Evolutionary conservation across 1,140 invertebrate species (phyloP).

Genomic region (Aphis craccivora): DNA sequence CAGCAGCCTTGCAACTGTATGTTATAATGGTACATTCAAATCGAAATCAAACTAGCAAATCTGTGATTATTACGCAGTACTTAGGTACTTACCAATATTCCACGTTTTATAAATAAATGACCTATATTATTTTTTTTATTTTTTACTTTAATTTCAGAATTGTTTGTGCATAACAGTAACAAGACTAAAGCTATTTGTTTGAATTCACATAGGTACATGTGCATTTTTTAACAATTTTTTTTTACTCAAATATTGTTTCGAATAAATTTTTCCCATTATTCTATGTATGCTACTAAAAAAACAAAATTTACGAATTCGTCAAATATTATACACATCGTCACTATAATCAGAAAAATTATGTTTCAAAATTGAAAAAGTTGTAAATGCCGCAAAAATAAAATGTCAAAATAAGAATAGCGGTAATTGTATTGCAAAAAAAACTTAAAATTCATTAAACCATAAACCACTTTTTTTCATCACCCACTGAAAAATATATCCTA

Average conservation of each 20-base stretch:
- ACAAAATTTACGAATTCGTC: neutral
- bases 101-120: neutral
- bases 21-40: neutral
- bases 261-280: neutral
- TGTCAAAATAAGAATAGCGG: slow-evolving; percentile 67
- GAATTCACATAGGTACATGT: neutral
- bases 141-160: neutral
- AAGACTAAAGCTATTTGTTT: neutral
- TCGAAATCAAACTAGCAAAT: neutral
- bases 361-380: slow-evolving; percentile 89
- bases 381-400: slow-evolving; percentile 81
- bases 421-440: slow-evolving; percentile 62
- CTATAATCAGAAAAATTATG: slow-evolving; percentile 70
- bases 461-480: slow-evolving; percentile 67
- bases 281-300: neutral
- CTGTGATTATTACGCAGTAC: neutral
- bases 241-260: neutral
- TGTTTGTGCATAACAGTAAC: neutral
- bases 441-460: slow-evolving; percentile 73
- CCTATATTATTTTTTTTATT: neutral
- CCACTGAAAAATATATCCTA: no score
- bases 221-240: neutral
- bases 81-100: neutral
- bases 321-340: neutral
- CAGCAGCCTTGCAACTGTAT: neutral